These are phyloP conservation scores for Drosophila quasianomalipes DNA, from an alignment of 2,888 invertebrate species.

Conservation along the genomic window DNA sequence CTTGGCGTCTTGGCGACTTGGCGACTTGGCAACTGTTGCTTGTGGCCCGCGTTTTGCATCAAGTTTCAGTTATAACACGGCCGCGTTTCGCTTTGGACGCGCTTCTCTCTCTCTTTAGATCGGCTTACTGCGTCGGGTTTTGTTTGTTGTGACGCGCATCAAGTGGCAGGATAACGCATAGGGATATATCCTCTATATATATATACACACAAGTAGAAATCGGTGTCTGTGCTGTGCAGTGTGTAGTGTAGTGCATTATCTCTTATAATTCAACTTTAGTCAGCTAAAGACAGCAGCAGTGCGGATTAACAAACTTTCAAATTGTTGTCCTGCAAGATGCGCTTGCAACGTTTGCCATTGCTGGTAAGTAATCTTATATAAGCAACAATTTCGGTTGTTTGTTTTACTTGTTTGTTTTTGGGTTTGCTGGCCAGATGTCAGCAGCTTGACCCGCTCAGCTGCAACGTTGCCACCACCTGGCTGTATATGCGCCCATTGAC, in stretches of 20 bases:
- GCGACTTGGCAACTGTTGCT: constrained; percentile 58
- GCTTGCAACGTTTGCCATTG: constrained; percentile 72
- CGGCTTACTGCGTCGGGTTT: constrained; percentile 17
- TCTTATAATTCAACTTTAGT: neutral
- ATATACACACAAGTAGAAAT: constrained; percentile 4
- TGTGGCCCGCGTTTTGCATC: constrained; percentile 49
- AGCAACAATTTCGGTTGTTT: neutral
- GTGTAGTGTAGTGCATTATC: constrained; percentile 33
- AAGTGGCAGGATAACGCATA: constrained; percentile 44
- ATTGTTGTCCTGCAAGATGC: constrained; percentile 65
- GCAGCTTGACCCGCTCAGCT: constrained; percentile 56
- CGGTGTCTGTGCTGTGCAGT: constrained; percentile 41
- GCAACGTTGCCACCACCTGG: constrained; percentile 21
- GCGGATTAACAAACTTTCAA: constrained; percentile 43
- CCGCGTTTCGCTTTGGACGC: constrained; percentile 81
- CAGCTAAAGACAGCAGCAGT: constrained; percentile 20
- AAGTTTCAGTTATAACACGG: constrained; percentile 82
- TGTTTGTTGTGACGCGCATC: constrained; percentile 18
- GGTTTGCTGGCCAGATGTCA: constrained; percentile 24
- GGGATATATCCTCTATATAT: neutral
- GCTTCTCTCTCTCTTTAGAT: constrained; percentile 37
- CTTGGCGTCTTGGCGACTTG: constrained; percentile 9
- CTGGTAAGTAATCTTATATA: constrained; percentile 71
- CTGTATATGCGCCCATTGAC: constrained; percentile 48
- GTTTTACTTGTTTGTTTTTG: neutral